These are phyloP conservation scores for Norana najaformis DNA, from an alignment of 2,888 invertebrate genomes.

Conservation along the genomic window DNA sequence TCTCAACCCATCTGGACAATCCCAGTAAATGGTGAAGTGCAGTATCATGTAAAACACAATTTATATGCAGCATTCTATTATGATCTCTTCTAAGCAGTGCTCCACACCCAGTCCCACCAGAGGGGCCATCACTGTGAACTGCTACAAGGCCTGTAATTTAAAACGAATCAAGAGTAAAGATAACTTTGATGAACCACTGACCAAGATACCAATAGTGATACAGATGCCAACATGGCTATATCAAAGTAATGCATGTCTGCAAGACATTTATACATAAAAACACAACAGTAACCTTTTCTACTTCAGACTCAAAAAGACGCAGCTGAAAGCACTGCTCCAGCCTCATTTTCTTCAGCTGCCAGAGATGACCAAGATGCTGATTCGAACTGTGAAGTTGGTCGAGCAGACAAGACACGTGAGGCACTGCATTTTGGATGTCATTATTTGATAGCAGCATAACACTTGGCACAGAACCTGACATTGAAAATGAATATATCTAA, in stretches of 20 bases:
- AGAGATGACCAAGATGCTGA: conserved; percentile 73
- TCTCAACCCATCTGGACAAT: not conserved
- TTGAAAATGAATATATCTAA: not conserved
- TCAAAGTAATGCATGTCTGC: not conserved
- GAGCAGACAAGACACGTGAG: conserved; percentile 58
- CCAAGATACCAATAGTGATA: not conserved
- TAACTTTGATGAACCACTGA: not conserved
- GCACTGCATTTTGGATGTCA: conserved; percentile 67
- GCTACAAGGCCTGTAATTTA: not conserved
- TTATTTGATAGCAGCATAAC: conserved; percentile 67
- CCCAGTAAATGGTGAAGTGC: not conserved
- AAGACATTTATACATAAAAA: not conserved
- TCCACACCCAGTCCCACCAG: not conserved
- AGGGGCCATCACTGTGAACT: not conserved
- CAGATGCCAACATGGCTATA: not conserved
- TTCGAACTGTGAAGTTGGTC: conserved; percentile 68
- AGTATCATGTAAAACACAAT: not conserved
- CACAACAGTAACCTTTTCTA: conserved; percentile 53
- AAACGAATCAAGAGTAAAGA: not conserved
- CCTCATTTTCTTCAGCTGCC: conserved; percentile 74
- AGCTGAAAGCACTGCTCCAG: conserved; percentile 63
- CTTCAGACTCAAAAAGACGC: conserved; percentile 61
- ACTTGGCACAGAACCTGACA: conserved; percentile 19
- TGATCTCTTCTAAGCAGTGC: not conserved
- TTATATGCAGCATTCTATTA: not conserved